Conservation (phyloP, 2,113 vertebrate genomes). For the Ceyx melanurus region DNA sequence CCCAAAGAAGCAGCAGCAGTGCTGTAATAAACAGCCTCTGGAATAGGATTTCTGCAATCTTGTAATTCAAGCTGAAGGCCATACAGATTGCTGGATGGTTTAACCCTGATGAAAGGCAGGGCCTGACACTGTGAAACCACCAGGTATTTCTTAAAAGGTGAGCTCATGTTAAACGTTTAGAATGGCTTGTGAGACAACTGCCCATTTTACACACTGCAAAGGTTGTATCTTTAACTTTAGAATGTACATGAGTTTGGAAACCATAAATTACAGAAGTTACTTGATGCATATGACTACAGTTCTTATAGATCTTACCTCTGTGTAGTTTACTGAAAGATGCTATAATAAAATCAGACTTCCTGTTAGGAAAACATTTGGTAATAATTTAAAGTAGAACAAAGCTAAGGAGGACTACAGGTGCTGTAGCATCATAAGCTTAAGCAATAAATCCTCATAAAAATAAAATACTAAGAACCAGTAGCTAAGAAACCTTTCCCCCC, state of each 20-base stretch:
- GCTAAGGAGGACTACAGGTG: background rate
- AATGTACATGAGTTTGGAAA: slow-evolving; percentile 6
- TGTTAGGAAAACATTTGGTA: background rate
- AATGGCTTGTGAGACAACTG: background rate
- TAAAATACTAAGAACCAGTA: background rate
- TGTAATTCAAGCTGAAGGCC: slow-evolving; percentile 68
- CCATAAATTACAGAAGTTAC: background rate
- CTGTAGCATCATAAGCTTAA: background rate
- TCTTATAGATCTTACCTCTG: background rate
- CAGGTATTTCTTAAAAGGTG: slow-evolving; percentile 59
- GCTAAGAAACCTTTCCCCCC: background rate
- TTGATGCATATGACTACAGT: background rate
- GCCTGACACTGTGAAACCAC: slow-evolving; percentile 44
- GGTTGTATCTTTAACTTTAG: slow-evolving; percentile 17
- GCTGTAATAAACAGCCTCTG: slow-evolving; percentile 46
- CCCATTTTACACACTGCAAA: background rate
- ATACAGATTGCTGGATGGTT: slow-evolving; percentile 43
- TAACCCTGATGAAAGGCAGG: slow-evolving; percentile 43
- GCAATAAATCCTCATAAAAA: background rate
- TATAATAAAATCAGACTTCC: background rate
- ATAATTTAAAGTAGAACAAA: background rate
- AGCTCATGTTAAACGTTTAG: slow-evolving; percentile 48
- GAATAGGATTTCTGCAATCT: slow-evolving; percentile 63
- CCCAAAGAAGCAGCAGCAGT: slow-evolving; percentile 51
- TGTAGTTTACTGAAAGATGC: background rate